Conservation (phyloP, 2,888 invertebrate genomes). For the Andrena praecox region DNA sequence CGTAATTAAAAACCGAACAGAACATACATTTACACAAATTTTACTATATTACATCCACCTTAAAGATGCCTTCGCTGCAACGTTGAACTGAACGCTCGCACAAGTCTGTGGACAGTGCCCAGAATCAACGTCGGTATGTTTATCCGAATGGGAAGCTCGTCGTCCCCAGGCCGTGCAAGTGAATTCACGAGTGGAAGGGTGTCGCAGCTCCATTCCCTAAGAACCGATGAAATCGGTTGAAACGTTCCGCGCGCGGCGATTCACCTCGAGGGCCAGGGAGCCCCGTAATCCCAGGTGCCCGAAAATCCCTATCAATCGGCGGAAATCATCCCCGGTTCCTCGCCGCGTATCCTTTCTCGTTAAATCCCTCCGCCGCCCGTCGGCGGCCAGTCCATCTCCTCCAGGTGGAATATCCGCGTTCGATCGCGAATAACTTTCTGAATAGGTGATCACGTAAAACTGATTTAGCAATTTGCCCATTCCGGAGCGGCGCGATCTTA, state of each 20-base stretch:
- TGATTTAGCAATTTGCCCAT: slow-evolving; percentile 84
- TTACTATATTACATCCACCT: too few species aligned
- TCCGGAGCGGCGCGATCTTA: slow-evolving; percentile 82
- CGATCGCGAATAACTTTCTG: slow-evolving; percentile 83
- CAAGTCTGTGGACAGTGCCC: too few species aligned
- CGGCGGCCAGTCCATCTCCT: slow-evolving; percentile 69
- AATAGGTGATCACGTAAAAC: slow-evolving; percentile 85
- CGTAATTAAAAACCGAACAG: too few species aligned
- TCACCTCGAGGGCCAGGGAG: not conserved
- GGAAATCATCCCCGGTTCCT: slow-evolving; percentile 18
- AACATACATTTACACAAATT: too few species aligned
- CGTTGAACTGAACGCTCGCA: too few species aligned
- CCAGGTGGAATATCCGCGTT: slow-evolving; percentile 64
- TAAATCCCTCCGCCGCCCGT: slow-evolving; percentile 62
- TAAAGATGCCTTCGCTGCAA: too few species aligned
- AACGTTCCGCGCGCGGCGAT: not conserved
- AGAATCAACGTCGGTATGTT: too few species aligned
- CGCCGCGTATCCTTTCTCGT: slow-evolving; percentile 50
- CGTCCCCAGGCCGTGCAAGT: too few species aligned
- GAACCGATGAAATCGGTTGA: not conserved
- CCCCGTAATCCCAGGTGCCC: slow-evolving; percentile 33
- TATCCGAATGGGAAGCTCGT: too few species aligned
- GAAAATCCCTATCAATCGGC: slow-evolving; percentile 55
- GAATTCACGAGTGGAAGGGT: too few species aligned
- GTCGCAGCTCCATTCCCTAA: not conserved